Percentiles rank a stretch among this genome's conserved stretches.
Evolutionary conservation across 2,113 vertebrate species (phyloP).

Genomic region (Nestor notabilis): DNA sequence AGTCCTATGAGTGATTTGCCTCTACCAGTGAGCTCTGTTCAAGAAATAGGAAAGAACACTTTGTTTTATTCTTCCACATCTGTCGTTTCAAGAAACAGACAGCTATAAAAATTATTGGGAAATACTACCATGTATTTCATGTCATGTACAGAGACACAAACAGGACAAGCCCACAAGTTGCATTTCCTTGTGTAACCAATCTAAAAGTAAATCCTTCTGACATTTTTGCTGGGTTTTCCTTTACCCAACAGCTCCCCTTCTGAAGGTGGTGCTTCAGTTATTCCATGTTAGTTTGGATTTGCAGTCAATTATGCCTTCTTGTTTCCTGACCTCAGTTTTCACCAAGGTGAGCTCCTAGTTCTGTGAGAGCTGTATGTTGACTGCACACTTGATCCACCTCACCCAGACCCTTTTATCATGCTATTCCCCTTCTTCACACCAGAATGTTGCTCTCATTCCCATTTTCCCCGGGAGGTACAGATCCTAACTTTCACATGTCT

Average conservation of each 20-base stretch:
- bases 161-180: not conserved
- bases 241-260: not conserved
- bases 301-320: not conserved
- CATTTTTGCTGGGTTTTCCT: not conserved
- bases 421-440: not conserved
- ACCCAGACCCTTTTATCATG: not conserved
- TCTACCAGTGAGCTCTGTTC: not conserved
- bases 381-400: not conserved
- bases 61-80: not conserved
- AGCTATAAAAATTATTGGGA: not conserved
- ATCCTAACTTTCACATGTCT: not conserved
- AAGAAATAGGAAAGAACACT: not conserved
- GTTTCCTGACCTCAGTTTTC: not conserved
- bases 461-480: not conserved
- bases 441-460: not conserved
- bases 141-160: not conserved
- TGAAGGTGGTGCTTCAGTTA: not conserved
- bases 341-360: not conserved
- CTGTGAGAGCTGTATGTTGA: not conserved
- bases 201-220: not conserved
- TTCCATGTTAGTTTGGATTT: not conserved
- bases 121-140: not conserved
- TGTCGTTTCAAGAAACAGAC: not conserved
- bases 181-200: not conserved
- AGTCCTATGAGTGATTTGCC: not conserved